phyloP scores from a whole-genome alignment of 2,888 invertebrate species.

The Cloeon dipterum region DNA sequence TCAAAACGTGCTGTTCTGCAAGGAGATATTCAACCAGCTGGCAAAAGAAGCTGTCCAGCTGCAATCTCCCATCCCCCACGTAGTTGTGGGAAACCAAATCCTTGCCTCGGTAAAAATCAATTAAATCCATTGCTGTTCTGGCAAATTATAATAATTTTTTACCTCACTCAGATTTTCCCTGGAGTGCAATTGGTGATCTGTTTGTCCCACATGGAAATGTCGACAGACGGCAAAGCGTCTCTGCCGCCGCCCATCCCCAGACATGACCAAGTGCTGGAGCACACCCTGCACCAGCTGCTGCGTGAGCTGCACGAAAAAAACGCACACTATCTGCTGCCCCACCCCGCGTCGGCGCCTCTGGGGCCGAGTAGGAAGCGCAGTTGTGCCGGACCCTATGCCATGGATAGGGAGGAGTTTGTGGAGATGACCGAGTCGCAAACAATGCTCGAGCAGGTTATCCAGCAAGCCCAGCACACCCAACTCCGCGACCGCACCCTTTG shows the following conservation, averaged over 20 bases:
- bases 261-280: constrained; percentile 92
- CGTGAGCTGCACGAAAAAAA: constrained; percentile 82
- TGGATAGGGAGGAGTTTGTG: constrained; percentile 62
- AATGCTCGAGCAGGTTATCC: constrained; percentile 84
- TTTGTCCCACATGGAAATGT: constrained; percentile 61
- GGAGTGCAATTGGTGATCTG: constrained; percentile 84
- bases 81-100: constrained; percentile 93
- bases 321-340: constrained; percentile 83
- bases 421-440: constrained; percentile 82
- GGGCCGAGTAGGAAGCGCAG: constrained; percentile 82
- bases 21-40: constrained; percentile 81
- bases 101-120: constrained; percentile 91
- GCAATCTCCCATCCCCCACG: constrained; percentile 81
- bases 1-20: constrained; percentile 91
- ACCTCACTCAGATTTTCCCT: constrained; percentile 44
- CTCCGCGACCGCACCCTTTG: constrained; percentile 79
- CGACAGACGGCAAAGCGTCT: constrained; percentile 28
- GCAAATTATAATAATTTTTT: too few species aligned
- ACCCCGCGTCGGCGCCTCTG: constrained; percentile 80
- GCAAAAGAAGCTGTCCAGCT: constrained; percentile 88
- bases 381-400: constrained; percentile 76
- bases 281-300: constrained; percentile 80
- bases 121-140: too few species aligned
- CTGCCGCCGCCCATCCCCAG: constrained; percentile 29
- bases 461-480: constrained; percentile 88